Evolutionary conservation across 2,113 vertebrate genomes (phyloP), one percentile per base, ranked within the genome.

Genomic region (Ceyx melanurus): DNA sequence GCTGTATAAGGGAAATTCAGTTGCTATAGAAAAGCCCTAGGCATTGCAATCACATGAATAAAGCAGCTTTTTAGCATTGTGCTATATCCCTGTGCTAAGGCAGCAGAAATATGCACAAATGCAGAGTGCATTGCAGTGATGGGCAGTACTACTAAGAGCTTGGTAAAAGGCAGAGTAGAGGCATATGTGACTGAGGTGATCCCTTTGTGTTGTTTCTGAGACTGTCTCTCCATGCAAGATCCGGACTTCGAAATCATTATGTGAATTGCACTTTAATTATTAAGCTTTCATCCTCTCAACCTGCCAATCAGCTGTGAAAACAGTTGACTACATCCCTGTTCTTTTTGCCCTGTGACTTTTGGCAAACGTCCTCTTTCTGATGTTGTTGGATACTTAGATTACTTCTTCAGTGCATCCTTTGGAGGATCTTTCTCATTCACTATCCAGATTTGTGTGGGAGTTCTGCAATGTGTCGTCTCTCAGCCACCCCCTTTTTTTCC

Each of bases 21-120:
- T 53, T 77, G 61, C 65, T 73, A 0, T 43, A 29, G 16, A 12
- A n/a, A 80, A 77, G 13, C 71, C 26, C 10, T 45, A 19, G 31
- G 13, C 37, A 19, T 56, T 82, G 64, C 73, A 86, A 28, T 56
- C 40, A 40, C 25, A 7, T 9, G 53, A 45, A 18, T 79, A 56
- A 85, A 57, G 20, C 40, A 82, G 56, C 33, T 80, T 65, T 40
- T 40, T 23, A 21, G 11, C 22, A 28, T 25, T 6, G 0, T 13
- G 0, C 15, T 14, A 0, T 15, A 42, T 31, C 29, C 22, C 60
- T 35, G 0, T 22, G 53, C 29, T 56, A 0, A 3, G 9, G 42
- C 15, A 71, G 53, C 40, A 60, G 72, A 29, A 56, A 10, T 13
- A 53, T 58, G 25, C 46, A 4, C 13, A 10, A 53, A 25, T 5